Evolutionary conservation across 2,888 invertebrate genomes (phyloP), one percentile per base, ranked within the genome.

Genomic region (Ormyrus rosae): DNA sequence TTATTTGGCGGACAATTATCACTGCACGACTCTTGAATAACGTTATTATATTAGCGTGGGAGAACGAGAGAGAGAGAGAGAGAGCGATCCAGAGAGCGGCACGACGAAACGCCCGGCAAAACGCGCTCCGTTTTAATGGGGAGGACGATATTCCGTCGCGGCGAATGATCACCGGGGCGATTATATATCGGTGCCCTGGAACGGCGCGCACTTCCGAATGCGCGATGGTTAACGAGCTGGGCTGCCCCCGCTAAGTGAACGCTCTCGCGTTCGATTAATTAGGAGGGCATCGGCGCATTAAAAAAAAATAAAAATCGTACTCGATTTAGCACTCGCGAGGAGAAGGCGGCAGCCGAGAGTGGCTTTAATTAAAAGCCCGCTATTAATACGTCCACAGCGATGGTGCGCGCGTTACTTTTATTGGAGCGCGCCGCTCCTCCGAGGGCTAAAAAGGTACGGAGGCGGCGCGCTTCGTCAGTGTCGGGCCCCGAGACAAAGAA

Each of bases 401-500:
- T 13, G 13, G 34, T 2, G 9, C 0, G 45, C 0, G 11, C 2
- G 10, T 8, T 34, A 6, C 51, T 65, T 55, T 50, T 53, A 13
- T 19, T 10, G 13, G 46, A 58, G 45, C 9, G 0, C n/a, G n/a
- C 19, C 0, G 19, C 19, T 19, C 19, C 48, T n/a, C 6, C 13
- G 13, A 1, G 71, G 48, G 11, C 13, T 68, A 55, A 77, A 69
- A 74, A 76, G 69, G 60, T 50, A 56, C 6, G 53, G 5, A 13
- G 11, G n/a, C 9, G 6, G 50, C 56, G 85, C 83, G 84, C 86
- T 88, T 84, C 85, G 85, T 89, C 89, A 88, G 85, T 84, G 88
- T 88, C 88, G 85, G 82, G 80, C 74, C 67, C 1, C 68, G 80
- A 82, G 82, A 83, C 82, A 82, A 82, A 83, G 84, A 83, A 83